These are phyloP conservation scores for Lagodon rhomboides DNA, from an alignment of 2,797 vertebrate species.

Conservation along the genomic window DNA sequence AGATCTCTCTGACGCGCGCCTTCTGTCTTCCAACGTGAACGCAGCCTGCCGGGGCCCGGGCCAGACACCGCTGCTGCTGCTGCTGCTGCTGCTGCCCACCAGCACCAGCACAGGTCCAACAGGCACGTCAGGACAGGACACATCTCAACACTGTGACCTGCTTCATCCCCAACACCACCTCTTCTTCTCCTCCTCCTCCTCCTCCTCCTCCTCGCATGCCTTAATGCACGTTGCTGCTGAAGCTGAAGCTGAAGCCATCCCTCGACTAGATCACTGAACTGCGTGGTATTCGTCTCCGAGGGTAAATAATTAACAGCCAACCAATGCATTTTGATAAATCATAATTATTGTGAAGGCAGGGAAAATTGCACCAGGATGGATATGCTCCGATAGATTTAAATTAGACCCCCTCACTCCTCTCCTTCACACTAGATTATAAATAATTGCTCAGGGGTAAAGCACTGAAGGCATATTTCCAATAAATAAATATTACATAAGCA, in stretches of 20 bases:
- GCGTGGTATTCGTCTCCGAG: conserved; percentile 10
- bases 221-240: conserved; percentile 30
- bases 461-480: conserved; percentile 52
- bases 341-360: conserved; percentile 78
- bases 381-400: conserved; percentile 73
- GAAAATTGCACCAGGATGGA: conserved; percentile 74
- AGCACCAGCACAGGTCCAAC: conserved; percentile 35
- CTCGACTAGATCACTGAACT: conserved; percentile 34
- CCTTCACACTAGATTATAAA: conserved; percentile 74
- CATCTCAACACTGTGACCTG: conserved; percentile 35
- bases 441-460: conserved; percentile 67
- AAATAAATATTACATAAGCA: conserved; percentile 52
- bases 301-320: conserved; percentile 66
- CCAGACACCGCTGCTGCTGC: conserved; percentile 21
- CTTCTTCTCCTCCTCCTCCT: conserved; percentile 18
- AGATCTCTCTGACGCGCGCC: conserved; percentile 58
- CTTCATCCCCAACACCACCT: conserved; percentile 14
- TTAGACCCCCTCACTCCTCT: conserved; percentile 71
- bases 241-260: conserved; percentile 27
- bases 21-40: conserved; percentile 55
- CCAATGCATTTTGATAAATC: conserved; percentile 75
- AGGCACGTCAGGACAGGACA: conserved; percentile 55
- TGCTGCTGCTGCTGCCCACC: too few species aligned
- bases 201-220: background rate
- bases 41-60: conserved; percentile 43